Base-by-base conservation (phyloP, 2,113 vertebrate genomes). In the Myotis yumanensis region DNA sequence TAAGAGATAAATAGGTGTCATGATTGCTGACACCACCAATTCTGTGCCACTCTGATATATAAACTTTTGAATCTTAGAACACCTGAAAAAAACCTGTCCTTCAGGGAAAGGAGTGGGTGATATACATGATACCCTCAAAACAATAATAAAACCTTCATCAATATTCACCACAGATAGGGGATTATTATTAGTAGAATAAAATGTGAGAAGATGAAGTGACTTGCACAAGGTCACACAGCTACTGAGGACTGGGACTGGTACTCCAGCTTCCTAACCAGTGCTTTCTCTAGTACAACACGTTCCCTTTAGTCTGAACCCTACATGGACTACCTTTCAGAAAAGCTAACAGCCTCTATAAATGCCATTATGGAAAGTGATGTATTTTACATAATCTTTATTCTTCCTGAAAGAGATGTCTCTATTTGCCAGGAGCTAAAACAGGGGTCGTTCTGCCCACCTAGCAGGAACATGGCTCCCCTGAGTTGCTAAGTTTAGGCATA, bases 261-360 rank as follows among this genome's bases (percentile, higher is more conserved):
- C 30, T 75, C 64, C 17, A 86, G 48, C 37, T 48, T 57, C 32
- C 80, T 68, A 75, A 76, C 59, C 32, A 77, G 23, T 28, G 11
- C 16, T 71, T 15, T 48, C 22, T 59, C 40, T 25, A 35, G 15
- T 6, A 85, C 2, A 62, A n/a, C 28, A 73, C 11, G 17, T 51
- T 79, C 37, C 30, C 48, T 85, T 46, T 48, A 84, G 28, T 92
- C 37, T 89, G 91, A 86, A 77, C 8, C 20, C 40, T 83, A 73
- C 84, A 84, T 35, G 28, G 37, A 43, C 43, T 10, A 22, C 57
- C 79, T 76, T 92, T 68, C 57, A 62, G 46, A 89, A 94, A 86
- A 91, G 37, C 64, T 83, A 91, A 46, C 46, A 77, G 76, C 88
- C 76, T 66, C 69, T 54, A 23, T 59, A 90, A 94, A 80, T 75